Base-by-base conservation (phyloP, 2,888 invertebrate genomes). In the Oscheius sp. region DNA sequence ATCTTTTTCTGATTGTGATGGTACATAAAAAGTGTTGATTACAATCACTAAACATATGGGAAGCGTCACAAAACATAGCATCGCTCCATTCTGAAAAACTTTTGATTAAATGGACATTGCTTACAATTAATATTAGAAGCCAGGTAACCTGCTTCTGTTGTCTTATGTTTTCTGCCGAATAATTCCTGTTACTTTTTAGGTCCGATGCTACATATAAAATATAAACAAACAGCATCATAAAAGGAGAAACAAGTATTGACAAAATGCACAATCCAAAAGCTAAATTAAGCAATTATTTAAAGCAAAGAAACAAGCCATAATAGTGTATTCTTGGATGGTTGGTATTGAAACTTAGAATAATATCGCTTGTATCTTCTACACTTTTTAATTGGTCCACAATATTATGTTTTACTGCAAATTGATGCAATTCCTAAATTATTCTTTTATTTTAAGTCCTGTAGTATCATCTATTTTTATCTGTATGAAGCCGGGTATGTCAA, bases 301-400 rank as follows among this genome's bases (percentile, higher is more conserved):
- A n/a, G n/a, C n/a, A n/a, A n/a, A 20, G 48, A 1, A 34, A 55
- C 34, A 17, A 8, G 34, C 55, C 33, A 20, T 55, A 55, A 17
- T 34, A 33, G 5, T 55, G 34, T 5, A 55, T 31, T 2, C 34
- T n/a, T 37, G 55, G 55, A 55, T 55, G 55, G 12, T 33, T 23
- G 15, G 55, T 34, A 20, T 55, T 37, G 20, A 55, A 55, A 33
- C 34, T 34, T 4, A 55, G n/a, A 17, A 55, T 31, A n/a, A 55
- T 55, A 34, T 34, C 37, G 10, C n/a, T 55, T 4, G 15, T 20
- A 15, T 42, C 42, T 15, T 42, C 20, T 3, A 42, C 3, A 10
- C 42, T 10, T 10, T 10, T 3, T 17, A 42, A 10, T 10, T 17
- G 12, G 12, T 10, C 12, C 12, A 20, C 20, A 6, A 42, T 20